A percentile compares a stretch with the other conserved stretches of the same genome.
phyloP scores from a whole-genome alignment of 2,113 vertebrate species.

The Ochotona curzoniae region DNA sequence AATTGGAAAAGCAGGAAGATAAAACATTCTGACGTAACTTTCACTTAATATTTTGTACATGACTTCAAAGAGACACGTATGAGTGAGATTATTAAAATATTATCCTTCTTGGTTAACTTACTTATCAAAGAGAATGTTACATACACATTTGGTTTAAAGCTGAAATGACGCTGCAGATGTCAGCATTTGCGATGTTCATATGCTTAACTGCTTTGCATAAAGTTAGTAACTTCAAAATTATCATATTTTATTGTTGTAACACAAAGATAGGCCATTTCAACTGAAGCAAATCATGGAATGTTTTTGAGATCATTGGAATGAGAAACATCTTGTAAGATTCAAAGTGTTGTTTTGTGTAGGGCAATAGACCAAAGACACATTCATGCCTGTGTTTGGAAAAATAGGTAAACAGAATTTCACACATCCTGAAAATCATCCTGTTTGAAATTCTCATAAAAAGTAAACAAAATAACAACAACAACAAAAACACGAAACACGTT shows the following conservation, averaged over 20 bases:
- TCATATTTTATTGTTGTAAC: slow-evolving; percentile 41
- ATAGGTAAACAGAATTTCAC: not conserved
- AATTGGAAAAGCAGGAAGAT: not conserved
- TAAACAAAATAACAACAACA: not conserved
- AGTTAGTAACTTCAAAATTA: slow-evolving; percentile 62
- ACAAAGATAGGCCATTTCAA: slow-evolving; percentile 40
- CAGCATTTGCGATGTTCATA: slow-evolving; percentile 60
- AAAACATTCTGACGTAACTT: not conserved
- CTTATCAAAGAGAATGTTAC: slow-evolving; percentile 65
- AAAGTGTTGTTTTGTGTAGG: not conserved
- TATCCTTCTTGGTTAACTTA: slow-evolving; percentile 65
- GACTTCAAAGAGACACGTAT: slow-evolving; percentile 64
- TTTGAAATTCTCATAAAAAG: not conserved
- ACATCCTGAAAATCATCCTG: not conserved
- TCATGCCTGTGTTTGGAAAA: not conserved
- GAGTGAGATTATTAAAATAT: slow-evolving; percentile 71
- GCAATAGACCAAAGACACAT: not conserved
- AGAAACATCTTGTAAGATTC: not conserved
- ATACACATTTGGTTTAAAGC: slow-evolving; percentile 64
- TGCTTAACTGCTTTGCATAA: slow-evolving; percentile 56
- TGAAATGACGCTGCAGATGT: slow-evolving; percentile 58
- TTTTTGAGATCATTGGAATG: not conserved
- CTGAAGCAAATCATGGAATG: slow-evolving; percentile 13
- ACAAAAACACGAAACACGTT: too few relatives aligned
- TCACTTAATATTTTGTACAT: slow-evolving; percentile 57